Base-by-base conservation (phyloP, 2,797 vertebrate genomes). In the Mastacembelus armatus region DNA sequence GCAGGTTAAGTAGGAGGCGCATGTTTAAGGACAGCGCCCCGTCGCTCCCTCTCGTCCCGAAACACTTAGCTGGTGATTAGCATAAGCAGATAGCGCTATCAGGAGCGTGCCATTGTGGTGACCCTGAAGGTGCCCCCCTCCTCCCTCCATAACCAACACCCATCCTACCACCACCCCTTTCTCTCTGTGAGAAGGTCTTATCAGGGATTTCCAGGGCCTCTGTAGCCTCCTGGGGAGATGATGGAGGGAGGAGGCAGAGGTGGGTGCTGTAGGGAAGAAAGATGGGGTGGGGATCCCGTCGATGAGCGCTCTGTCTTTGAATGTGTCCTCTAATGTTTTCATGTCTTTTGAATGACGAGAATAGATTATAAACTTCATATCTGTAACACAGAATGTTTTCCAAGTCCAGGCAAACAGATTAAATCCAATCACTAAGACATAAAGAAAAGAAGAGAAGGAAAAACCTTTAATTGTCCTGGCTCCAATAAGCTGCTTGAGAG, bases 51-150 rank as follows among this genome's bases (percentile, higher is more conserved):
- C 77, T 85, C 83, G 44, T 86, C 87, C 89, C 75, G 82, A 93
- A 92, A 91, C 92, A 92, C 93, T 94, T 93, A 93, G 92, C 89
- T 74, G 85, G 78, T 89, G 90, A 94, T 94, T 93, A 94, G 93
- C 93, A 94, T 94, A 92, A 91, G 90, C 89, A 93, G 93, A 94
- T 93, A 93, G 90, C 68, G 66, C 90, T 94, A 93, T 94, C 92
- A 85, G 86, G 84, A 91, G 85, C 70, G 61, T 75, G 89, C 87
- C 90, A 87, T 92, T 89, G 91, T 87, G 85, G 86, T 94, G 92
- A 94, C 92, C 93, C 92, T 89, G 89, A 87, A 85, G 83, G 50
- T 57, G 71, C 66, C 68, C 32, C 38, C 3, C 9, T 49, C 7
- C 52, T 45, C 14, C 32, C 56, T 14, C 33, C 47, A 21, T 58